Evolutionary conservation across 2,888 invertebrate species (phyloP), one percentile per base, ranked within the genome.

Genomic region (Unio pictorum): DNA sequence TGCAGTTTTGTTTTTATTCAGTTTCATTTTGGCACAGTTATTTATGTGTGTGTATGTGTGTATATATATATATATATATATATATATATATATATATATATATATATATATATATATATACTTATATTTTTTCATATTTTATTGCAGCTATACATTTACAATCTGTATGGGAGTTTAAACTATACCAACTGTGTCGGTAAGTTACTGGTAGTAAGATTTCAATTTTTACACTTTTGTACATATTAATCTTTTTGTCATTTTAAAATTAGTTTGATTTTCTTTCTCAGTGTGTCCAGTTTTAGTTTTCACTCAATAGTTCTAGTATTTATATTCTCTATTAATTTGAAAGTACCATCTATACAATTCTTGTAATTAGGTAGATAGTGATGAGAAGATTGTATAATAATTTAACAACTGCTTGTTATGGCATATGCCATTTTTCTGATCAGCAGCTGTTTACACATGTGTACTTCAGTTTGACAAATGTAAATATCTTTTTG

Each of bases 81-180:
- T n/a, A n/a, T n/a, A n/a, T n/a, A n/a, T n/a, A n/a, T n/a, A n/a
- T 15, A 15, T 11, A 45, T 45, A 45, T 45, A 34, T n/a, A 7
- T 28, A 28, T 28, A 28, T 28, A 18, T n/a, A n/a, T 57, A 61
- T 55, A 55, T 17, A 17, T 23, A 23, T 23, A 23, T 23, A 23
- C 23, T 23, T 23, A 23, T 34, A 56, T 58, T 23, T 1, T 23
- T 72, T 68, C 71, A 64, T 61, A 56, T 73, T 66, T 78, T 91
- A 89, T 61, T 80, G 54, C 91, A 96, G 96, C 91, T 97, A 86
- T 93, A 95, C 80, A 87, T 95, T 30, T 97, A 97, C 89, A 94
- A 96, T 88, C 91, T 91, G 75, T 93, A 94, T 89, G 95, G 95
- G 54, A 92, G 93, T 1, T 79, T 91, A 0, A 77, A 74, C 71